Evolutionary conservation across 2,797 vertebrate species (phyloP).

Genomic region (Mycteria americana): DNA sequence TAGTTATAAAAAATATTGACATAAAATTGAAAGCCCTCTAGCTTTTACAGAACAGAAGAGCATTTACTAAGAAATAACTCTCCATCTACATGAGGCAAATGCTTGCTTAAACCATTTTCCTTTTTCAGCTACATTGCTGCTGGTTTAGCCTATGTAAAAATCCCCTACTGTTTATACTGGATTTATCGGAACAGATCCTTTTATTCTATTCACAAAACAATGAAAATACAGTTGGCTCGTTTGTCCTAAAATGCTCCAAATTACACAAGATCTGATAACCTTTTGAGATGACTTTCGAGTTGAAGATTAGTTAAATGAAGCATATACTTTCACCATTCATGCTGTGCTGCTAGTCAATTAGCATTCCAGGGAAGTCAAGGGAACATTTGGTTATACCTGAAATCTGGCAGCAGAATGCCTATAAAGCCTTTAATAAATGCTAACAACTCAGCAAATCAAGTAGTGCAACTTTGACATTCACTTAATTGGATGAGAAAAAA

Average conservation of each 20-base stretch:
- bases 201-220: slow-evolving; percentile 25
- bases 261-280: slow-evolving; percentile 17
- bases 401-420: slow-evolving; percentile 18
- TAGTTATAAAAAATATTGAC: slow-evolving; percentile 72
- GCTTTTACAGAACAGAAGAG: slow-evolving; percentile 65
- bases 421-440: slow-evolving; percentile 42
- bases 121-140: slow-evolving; percentile 48
- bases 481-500: slow-evolving; percentile 21
- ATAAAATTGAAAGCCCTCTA: slow-evolving; percentile 71
- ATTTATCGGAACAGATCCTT: slow-evolving; percentile 48
- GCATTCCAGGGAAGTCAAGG: slow-evolving; percentile 8
- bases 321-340: not conserved
- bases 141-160: slow-evolving; percentile 58
- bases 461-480: not conserved
- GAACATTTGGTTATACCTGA: slow-evolving; percentile 35
- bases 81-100: slow-evolving; percentile 50
- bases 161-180: slow-evolving; percentile 18
- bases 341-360: slow-evolving; percentile 32
- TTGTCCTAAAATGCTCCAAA: slow-evolving; percentile 64
- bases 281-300: slow-evolving; percentile 13
- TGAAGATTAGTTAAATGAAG: slow-evolving; percentile 34
- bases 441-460: slow-evolving; percentile 2
- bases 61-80: slow-evolving; percentile 36
- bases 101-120: slow-evolving; percentile 5
- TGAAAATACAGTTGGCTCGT: slow-evolving; percentile 27